Base-by-base conservation (phyloP, 2,113 vertebrate species). In the Corythaixoides concolor region DNA sequence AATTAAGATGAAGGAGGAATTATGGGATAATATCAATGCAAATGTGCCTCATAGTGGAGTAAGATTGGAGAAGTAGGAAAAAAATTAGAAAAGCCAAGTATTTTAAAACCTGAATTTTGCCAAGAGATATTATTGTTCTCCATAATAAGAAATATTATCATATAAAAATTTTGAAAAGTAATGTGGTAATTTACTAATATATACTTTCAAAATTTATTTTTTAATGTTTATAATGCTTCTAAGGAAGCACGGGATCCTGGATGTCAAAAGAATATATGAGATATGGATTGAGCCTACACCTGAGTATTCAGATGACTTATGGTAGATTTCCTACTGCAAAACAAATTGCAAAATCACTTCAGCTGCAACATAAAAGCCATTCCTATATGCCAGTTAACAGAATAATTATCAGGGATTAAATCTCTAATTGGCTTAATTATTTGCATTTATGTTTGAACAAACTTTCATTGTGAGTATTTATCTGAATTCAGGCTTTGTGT, bases 191-290 rank as follows among this genome's bases (percentile, higher is more conserved):
- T 55, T 62, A 56, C 20, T 77, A 64, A 47, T 6, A 13, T 26
- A 19, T 33, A 63, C 4, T 45, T 91, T 9, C 11, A 62, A 32
- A 63, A 19, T 23, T 13, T 77, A 8, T 64, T 64, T 78, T 74
- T 45, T 23, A 33, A 49, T 56, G 1, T 53, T 90, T 60, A 27
- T 37, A 63, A 59, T 24, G 6, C 5, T 90, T 58, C 37, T 81
- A 18, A 50, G 32, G 23, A 77, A 76, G 88, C 15, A 53, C 10
- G 35, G 5, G 12, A 68, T 41, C 5, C 39, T 75, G 12, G 35
- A 9, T 33, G 33, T 16, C 0, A 0, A n/a, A 75, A 45, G 9
- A 50, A 24, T 16, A 6, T 45, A 10, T 4, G 7, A 73, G 27
- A 58, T 26, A 58, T 0, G 0, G 18, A 43, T 41, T 68, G 10